Conservation (phyloP, 2,888 invertebrate species). For the Metallyticus violacea region DNA sequence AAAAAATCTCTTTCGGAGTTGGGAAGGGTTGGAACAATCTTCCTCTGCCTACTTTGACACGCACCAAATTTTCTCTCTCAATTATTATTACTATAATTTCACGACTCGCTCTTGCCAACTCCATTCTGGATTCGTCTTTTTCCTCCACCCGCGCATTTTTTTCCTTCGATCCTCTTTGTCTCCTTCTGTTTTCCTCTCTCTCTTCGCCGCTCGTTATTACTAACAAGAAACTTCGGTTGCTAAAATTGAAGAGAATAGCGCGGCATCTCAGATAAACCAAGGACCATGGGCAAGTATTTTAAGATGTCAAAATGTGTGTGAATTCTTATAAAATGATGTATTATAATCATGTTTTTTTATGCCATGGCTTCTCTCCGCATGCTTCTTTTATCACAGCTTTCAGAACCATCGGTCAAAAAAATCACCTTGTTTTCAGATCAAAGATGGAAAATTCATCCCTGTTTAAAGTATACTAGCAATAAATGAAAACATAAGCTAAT, state of each 20-base stretch:
- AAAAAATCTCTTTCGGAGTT: background rate
- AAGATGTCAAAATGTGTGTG: no score
- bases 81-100: background rate
- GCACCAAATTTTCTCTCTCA: constrained; percentile 11
- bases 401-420: no score
- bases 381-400: no score
- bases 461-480: no score
- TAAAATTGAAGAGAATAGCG: background rate
- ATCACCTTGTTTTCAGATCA: no score
- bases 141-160: background rate
- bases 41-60: constrained; percentile 11
- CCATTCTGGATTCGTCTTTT: background rate
- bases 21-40: background rate
- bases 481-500: no score
- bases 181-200: background rate
- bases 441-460: no score
- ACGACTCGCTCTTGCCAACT: background rate
- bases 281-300: background rate
- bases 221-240: background rate
- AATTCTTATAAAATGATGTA: no score
- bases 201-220: background rate
- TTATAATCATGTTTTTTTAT: no score
- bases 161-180: background rate
- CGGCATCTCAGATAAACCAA: background rate
- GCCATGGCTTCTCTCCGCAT: no score